A percentile compares a stretch with the other conserved stretches of the same genome.
Evolutionary conservation across 2,888 invertebrate species (phyloP).

Genomic region (Drepana falcataria): DNA sequence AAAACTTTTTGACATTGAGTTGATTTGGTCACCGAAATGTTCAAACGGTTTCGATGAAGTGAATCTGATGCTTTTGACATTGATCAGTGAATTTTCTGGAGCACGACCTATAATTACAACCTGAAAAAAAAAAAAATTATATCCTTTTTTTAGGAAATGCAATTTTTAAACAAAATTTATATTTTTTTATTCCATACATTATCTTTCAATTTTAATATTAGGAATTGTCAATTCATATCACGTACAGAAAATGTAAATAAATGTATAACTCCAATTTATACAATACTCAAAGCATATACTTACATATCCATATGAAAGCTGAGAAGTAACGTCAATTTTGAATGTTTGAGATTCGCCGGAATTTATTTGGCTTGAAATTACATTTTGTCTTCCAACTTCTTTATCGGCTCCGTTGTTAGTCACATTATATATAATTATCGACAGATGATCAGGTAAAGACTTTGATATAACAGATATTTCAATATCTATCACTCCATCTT

Average conservation of each 20-base stretch:
- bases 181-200: background rate
- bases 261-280: too few species aligned
- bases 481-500: conserved; percentile 16
- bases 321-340: conserved; percentile 9
- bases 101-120: conserved; percentile 13
- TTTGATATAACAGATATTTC: conserved; percentile 11
- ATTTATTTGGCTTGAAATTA: conserved; percentile 7
- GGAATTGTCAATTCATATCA: too few species aligned
- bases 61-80: conserved; percentile 12
- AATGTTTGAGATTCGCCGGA: conserved; percentile 12
- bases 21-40: background rate
- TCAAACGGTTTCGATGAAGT: background rate
- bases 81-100: conserved; percentile 11
- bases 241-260: too few species aligned
- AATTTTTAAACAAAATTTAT: background rate
- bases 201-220: too few species aligned
- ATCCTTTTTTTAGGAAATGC: background rate
- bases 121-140: conserved; percentile 13
- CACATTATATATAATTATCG: conserved; percentile 23
- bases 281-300: conserved; percentile 10
- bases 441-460: conserved; percentile 20
- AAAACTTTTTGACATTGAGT: too few species aligned
- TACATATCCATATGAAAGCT: conserved; percentile 19
- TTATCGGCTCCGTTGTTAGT: background rate
- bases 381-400: conserved; percentile 10